phyloP scores from a whole-genome alignment of 2,888 invertebrate species.

The Trichogramma dendrolimi region DNA sequence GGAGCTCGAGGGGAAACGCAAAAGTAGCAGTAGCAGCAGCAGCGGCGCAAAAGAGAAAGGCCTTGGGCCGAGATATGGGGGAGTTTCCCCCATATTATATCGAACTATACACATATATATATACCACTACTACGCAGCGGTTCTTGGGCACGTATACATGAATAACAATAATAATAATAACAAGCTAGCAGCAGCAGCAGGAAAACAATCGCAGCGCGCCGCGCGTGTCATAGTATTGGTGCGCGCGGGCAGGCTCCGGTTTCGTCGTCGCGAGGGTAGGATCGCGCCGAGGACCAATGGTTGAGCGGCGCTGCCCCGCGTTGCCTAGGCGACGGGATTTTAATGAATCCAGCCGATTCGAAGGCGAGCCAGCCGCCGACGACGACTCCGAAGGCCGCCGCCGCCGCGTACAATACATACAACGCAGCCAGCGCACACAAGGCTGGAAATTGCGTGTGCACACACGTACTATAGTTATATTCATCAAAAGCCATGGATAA shows the following conservation, averaged over 20 bases:
- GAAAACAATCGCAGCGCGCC: not conserved
- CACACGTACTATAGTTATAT: no score
- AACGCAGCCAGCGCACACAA: no score
- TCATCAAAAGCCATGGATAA: no score
- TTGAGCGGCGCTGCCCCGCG: slow-evolving; percentile 40
- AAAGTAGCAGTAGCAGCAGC: not conserved
- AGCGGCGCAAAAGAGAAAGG: not conserved
- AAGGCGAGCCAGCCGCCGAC: slow-evolving; percentile 28
- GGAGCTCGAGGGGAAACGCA: not conserved
- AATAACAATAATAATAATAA: no score
- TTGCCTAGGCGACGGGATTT: slow-evolving; percentile 51
- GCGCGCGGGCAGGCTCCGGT: not conserved
- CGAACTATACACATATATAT: no score
- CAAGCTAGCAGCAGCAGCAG: not conserved
- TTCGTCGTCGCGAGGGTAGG: slow-evolving; percentile 9
- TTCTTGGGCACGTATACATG: no score
- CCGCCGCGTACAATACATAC: no score
- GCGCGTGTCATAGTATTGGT: slow-evolving; percentile 3
- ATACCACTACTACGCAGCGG: no score
- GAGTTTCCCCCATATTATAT: no score
- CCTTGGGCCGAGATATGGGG: not conserved
- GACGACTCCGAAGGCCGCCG: not conserved
- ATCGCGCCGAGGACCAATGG: slow-evolving; percentile 44
- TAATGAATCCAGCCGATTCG: slow-evolving; percentile 46
- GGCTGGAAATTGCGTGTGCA: no score